A percentile compares a stretch with the other conserved stretches of the same genome.
phyloP scores from a whole-genome alignment of 1,140 invertebrate genomes.

The Brachionus plicatilis region DNA sequence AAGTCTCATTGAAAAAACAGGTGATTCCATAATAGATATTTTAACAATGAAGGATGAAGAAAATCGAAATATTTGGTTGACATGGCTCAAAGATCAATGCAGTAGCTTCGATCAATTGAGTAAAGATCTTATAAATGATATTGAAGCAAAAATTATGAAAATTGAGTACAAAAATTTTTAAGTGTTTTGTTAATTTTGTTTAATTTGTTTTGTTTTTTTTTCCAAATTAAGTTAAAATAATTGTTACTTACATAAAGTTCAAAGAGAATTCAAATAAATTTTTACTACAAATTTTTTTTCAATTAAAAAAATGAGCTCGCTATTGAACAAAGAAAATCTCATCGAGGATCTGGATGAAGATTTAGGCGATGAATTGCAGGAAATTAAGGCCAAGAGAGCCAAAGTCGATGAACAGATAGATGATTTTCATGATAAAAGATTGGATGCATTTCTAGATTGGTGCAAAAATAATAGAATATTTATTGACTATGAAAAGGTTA shows the following conservation, averaged over 20 bases:
- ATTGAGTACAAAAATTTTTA: conserved; percentile 23
- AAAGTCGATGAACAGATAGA: neutral
- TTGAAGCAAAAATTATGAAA: conserved; percentile 10
- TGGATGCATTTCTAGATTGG: neutral
- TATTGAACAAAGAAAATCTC: neutral
- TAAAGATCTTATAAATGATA: conserved; percentile 17
- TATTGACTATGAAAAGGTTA: conserved; percentile 13
- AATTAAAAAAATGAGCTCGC: neutral
- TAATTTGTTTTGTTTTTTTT: neutral
- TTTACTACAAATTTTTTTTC: neutral
- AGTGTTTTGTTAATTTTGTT: neutral
- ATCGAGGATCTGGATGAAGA: neutral
- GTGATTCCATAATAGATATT: neutral
- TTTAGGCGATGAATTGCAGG: neutral
- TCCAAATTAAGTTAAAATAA: neutral
- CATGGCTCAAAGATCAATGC: conserved; percentile 15
- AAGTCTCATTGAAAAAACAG: conserved; percentile 1
- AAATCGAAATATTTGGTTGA: conserved; percentile 8
- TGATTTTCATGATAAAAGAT: neutral
- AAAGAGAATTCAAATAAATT: neutral
- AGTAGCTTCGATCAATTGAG: conserved; percentile 16
- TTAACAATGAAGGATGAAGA: neutral
- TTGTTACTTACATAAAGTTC: neutral
- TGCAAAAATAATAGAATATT: neutral
- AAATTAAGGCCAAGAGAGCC: neutral